Evolutionary conservation across 2,888 invertebrate genomes (phyloP).

Genomic region (Adineta ricciae): DNA sequence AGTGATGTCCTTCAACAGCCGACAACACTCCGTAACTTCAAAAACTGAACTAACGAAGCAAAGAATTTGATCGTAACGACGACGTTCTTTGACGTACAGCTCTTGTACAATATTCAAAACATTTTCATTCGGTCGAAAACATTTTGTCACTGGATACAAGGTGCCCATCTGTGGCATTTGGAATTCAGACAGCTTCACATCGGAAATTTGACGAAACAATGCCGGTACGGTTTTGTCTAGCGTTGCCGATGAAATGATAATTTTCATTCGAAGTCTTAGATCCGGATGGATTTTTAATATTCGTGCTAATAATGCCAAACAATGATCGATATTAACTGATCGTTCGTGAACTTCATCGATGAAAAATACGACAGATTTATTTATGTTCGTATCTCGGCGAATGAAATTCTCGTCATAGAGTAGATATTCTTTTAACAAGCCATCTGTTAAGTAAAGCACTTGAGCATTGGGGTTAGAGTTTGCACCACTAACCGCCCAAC

Average conservation of each 20-base stretch:
- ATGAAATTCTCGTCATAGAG: background rate
- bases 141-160: background rate
- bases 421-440: background rate
- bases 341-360: conserved; percentile 20
- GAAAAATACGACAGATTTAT: background rate
- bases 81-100: background rate
- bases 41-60: background rate
- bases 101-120: conserved; percentile 10
- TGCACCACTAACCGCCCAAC: conserved; percentile 14
- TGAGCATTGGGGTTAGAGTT: background rate
- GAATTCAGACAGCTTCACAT: background rate
- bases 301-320: conserved; percentile 17
- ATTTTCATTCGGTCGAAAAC: background rate
- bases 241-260: conserved; percentile 9
- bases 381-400: background rate
- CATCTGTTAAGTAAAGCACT: background rate
- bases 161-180: conserved; percentile 8
- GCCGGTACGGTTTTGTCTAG: background rate
- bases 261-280: background rate
- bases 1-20: background rate
- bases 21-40: background rate
- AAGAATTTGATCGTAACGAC: conserved; percentile 4
- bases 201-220: background rate
- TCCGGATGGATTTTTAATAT: background rate
- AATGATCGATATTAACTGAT: background rate